phyloP scores from a whole-genome alignment of 2,113 vertebrate species.

The Semnornis frantzii region DNA sequence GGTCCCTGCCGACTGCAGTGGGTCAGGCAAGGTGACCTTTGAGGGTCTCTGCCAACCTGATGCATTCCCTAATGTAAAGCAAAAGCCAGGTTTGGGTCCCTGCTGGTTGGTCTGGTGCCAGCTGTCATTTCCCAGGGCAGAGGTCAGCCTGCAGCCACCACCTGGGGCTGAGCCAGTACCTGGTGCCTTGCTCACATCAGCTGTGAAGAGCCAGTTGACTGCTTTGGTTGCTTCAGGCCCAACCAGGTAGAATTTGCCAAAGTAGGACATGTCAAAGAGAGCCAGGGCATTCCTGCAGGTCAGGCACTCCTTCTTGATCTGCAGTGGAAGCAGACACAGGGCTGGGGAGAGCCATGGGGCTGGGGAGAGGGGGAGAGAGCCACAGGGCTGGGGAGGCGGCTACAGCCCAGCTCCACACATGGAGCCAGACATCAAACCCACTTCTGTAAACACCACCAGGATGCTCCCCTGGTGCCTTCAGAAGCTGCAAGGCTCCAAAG shows the following conservation, averaged over 20 bases:
- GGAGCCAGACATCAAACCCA: background rate
- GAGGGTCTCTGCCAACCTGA: no score
- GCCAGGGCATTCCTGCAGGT: slow-evolving; percentile 85
- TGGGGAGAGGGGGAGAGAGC: no score
- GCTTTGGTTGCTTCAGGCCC: slow-evolving; percentile 90
- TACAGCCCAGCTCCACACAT: background rate
- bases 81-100: background rate
- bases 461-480: no score
- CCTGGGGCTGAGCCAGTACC: slow-evolving; percentile 70
- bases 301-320: slow-evolving; percentile 92
- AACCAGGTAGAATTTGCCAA: slow-evolving; percentile 96
- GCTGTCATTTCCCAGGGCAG: background rate
- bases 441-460: no score
- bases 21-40: no score
- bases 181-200: slow-evolving; percentile 87
- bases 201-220: slow-evolving; percentile 93
- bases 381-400: background rate
- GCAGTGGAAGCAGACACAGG: background rate
- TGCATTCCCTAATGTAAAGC: background rate
- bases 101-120: background rate
- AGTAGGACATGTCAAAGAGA: slow-evolving; percentile 97
- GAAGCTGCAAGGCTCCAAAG: background rate
- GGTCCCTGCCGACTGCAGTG: no score
- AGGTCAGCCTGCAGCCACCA: background rate
- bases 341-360: no score